Percentiles rank a stretch among this genome's conserved stretches.
phyloP scores from a whole-genome alignment of 2,797 vertebrate species.

The Pseudotriccus pelzelni region DNA sequence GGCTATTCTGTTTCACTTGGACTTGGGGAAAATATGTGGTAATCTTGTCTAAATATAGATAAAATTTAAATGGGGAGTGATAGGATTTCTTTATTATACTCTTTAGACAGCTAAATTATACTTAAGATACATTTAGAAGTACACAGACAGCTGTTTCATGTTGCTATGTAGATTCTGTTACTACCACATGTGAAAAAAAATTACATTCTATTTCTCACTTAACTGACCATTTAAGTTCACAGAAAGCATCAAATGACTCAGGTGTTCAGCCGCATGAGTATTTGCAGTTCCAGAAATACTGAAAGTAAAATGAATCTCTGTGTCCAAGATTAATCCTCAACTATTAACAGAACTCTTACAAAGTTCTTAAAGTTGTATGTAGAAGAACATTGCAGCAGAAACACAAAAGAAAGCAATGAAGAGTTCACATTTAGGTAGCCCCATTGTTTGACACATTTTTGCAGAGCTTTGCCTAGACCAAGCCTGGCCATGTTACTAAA shows the following conservation, averaged over 20 bases:
- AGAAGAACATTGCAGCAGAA: not conserved
- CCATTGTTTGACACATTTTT: not conserved
- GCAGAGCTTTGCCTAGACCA: not conserved
- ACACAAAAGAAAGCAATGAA: not conserved
- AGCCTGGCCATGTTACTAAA: not conserved
- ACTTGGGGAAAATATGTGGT: not conserved
- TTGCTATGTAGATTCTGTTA: not conserved
- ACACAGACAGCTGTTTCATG: not conserved
- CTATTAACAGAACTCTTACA: not conserved
- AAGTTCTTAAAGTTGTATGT: not conserved
- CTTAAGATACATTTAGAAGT: not conserved
- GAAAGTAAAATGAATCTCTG: not conserved
- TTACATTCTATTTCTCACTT: not conserved
- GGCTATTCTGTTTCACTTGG: not conserved
- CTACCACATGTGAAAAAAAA: not conserved
- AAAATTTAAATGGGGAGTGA: not conserved
- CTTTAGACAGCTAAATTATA: conserved; percentile 33
- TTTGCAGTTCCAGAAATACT: not conserved
- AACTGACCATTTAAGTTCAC: conserved; percentile 12
- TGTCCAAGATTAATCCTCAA: not conserved
- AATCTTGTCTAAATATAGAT: not conserved
- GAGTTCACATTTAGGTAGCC: not conserved
- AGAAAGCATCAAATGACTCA: not conserved
- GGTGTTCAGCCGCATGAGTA: conserved; percentile 10
- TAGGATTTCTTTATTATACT: conserved; percentile 15